Conservation (phyloP, 1,140 invertebrate species). For the Drosophila pseudoobscura region DNA sequence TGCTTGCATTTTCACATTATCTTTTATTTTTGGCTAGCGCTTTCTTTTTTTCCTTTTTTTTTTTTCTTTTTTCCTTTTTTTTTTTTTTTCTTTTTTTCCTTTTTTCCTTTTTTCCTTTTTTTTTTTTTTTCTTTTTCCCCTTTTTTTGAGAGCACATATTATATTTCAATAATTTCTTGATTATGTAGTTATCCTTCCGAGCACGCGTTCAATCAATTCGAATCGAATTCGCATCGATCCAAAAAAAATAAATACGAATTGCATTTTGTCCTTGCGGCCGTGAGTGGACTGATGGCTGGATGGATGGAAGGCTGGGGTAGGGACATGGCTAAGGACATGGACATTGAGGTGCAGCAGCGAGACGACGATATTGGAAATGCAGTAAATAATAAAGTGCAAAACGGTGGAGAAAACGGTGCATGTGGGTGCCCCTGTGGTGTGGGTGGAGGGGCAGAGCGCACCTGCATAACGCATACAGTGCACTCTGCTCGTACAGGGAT, state of each 20-base stretch:
- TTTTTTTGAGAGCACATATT: background rate
- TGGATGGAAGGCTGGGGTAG: background rate
- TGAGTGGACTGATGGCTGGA: conserved; percentile 20
- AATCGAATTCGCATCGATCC: no score
- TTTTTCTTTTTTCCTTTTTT: conserved; percentile 27
- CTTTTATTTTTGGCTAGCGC: no score
- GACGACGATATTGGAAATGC: conserved; percentile 40
- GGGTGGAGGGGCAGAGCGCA: background rate
- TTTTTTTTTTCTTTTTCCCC: conserved; percentile 17
- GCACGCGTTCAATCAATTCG: no score
- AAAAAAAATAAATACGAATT: conserved; percentile 20
- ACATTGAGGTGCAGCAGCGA: background rate
- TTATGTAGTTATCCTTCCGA: no score
- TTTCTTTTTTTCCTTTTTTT: no score
- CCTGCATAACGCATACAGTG: conserved; percentile 16
- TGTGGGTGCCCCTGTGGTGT: background rate
- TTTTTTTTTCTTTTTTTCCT: background rate
- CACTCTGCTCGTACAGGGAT: conserved; percentile 1
- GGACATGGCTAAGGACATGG: no score
- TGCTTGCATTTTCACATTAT: no score
- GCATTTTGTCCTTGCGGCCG: conserved; percentile 49
- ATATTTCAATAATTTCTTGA: no score
- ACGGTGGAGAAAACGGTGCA: no score
- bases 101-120: conserved; percentile 36
- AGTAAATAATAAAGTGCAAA: conserved; percentile 53